phyloP scores from a whole-genome alignment of 1,140 invertebrate species.

The Zaprionus africanus region DNA sequence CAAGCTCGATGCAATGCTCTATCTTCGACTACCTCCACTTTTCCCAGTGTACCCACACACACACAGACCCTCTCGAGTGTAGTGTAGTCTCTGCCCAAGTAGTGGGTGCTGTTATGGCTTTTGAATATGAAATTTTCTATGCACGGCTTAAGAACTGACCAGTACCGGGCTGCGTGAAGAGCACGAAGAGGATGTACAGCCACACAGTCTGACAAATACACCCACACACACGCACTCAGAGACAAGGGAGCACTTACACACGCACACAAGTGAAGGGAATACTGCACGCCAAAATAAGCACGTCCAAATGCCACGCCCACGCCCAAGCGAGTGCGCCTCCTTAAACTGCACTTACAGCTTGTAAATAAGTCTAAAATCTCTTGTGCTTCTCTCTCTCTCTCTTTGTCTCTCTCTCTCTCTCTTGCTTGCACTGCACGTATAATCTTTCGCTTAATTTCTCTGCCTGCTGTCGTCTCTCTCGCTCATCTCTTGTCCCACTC shows the following conservation, averaged over 20 bases:
- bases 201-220: not conserved
- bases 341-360: constrained; percentile 34
- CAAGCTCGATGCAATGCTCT: too few species aligned
- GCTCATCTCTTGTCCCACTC: not conserved
- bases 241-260: constrained; percentile 1
- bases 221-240: constrained; percentile 15
- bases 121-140: constrained; percentile 41
- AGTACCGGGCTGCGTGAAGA: constrained; percentile 22
- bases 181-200: constrained; percentile 9
- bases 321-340: constrained; percentile 35
- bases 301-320: constrained; percentile 36
- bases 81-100: constrained; percentile 47
- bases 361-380: constrained; percentile 37
- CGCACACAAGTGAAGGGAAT: constrained; percentile 22
- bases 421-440: constrained; percentile 18
- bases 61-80: not conserved
- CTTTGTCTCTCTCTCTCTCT: constrained; percentile 47
- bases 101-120: constrained; percentile 55
- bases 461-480: constrained; percentile 18
- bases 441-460: constrained; percentile 24
- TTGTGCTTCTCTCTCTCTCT: constrained; percentile 47
- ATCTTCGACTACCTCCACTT: not conserved
- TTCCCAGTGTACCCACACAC: constrained; percentile 6
- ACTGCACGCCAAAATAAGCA: constrained; percentile 42
- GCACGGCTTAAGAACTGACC: constrained; percentile 47